Conservation (phyloP, 2,888 invertebrate species). For the Thecocarcelia acutangulata region DNA sequence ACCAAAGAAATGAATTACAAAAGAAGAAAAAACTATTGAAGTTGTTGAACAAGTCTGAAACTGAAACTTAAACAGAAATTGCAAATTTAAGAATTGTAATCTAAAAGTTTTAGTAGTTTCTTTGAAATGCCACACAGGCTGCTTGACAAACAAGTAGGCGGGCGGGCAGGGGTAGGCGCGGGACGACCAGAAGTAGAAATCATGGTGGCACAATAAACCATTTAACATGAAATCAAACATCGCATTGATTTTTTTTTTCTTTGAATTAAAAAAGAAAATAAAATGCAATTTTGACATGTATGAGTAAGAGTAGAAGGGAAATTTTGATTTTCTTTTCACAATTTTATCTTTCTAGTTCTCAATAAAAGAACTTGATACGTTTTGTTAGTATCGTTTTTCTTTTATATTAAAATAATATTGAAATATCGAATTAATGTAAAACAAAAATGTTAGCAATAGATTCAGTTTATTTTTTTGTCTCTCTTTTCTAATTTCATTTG, state of each 20-base stretch:
- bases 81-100: constrained; percentile 40
- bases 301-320: no score
- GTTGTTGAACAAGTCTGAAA: constrained; percentile 27
- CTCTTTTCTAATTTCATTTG: not conserved
- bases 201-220: constrained; percentile 32
- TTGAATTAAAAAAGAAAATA: not conserved
- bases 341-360: not conserved
- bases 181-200: not conserved
- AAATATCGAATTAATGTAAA: no score
- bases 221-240: constrained; percentile 55
- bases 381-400: no score
- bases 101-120: constrained; percentile 42
- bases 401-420: no score
- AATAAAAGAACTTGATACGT: not conserved
- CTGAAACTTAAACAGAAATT: constrained; percentile 22
- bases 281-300: constrained; percentile 46
- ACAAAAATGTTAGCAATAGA: no score
- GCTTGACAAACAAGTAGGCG: not conserved
- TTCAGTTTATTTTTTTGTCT: no score
- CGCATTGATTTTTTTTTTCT: not conserved
- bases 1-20: constrained; percentile 4
- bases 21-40: constrained; percentile 4
- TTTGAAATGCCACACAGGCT: constrained; percentile 3
- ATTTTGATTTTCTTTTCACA: constrained; percentile 10
- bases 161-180: not conserved